These are phyloP conservation scores for Cichladusa arquata DNA, from an alignment of 2,113 vertebrate genomes.

Conservation along the genomic window DNA sequence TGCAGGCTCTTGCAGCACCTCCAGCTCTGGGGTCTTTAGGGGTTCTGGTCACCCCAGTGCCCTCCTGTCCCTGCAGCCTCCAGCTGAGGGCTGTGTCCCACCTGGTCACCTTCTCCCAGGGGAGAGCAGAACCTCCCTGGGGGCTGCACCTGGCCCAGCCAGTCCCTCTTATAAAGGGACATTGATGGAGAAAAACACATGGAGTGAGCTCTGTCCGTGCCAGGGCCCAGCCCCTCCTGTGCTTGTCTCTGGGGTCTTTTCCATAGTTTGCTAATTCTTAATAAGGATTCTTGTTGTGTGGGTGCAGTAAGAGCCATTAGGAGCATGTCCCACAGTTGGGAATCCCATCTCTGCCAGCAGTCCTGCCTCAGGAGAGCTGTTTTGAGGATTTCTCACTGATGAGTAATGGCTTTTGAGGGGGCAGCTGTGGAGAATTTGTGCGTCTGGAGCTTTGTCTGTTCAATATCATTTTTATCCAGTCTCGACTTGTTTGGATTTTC, in stretches of 20 bases:
- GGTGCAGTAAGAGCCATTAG: neutral
- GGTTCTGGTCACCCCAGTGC: neutral
- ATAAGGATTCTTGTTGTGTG: neutral
- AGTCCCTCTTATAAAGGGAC: accelerated
- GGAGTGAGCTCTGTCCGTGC: neutral
- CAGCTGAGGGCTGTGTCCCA: neutral
- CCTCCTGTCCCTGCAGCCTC: accelerated
- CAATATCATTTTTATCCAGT: neutral
- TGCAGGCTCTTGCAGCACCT: neutral
- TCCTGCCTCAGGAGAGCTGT: neutral
- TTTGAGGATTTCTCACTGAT: neutral
- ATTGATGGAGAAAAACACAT: neutral
- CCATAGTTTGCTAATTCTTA: neutral
- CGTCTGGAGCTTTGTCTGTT: neutral
- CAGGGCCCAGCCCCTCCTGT: accelerated
- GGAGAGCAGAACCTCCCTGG: neutral
- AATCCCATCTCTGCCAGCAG: neutral
- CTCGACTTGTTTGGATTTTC: neutral
- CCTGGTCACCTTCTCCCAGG: neutral
- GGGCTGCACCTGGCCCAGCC: neutral
- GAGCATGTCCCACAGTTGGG: neutral
- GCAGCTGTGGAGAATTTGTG: neutral
- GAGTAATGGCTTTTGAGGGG: neutral
- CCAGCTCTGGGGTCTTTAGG: neutral
- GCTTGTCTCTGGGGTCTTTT: neutral